Evolutionary conservation across 1,140 invertebrate genomes (phyloP).

Genomic region (Aphis gossypii): DNA sequence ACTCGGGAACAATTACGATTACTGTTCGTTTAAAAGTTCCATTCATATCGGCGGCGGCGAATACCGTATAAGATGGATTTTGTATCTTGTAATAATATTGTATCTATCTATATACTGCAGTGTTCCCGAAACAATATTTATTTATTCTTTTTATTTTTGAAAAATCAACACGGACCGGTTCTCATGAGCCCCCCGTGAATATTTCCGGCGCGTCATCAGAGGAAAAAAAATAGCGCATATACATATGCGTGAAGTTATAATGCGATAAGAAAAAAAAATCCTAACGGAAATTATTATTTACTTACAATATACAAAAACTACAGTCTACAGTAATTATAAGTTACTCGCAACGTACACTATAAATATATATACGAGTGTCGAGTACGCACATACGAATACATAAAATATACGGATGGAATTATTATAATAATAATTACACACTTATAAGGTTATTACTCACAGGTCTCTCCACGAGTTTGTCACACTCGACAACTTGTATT

Average conservation of each 20-base stretch:
- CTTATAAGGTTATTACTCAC: background rate
- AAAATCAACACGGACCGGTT: background rate
- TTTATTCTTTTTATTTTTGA: background rate
- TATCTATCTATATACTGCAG: background rate
- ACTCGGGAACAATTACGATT: slow-evolving; percentile 37
- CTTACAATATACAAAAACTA: slow-evolving; percentile 13
- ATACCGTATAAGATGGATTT: background rate
- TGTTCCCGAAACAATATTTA: background rate
- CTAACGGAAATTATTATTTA: background rate
- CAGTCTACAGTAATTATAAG: background rate
- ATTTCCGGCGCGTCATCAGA: background rate
- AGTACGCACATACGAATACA: background rate
- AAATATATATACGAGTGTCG: too few species aligned
- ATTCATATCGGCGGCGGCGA: background rate
- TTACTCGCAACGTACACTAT: background rate
- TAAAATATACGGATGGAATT: background rate
- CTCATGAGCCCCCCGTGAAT: background rate
- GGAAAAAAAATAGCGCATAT: background rate
- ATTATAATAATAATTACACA: background rate
- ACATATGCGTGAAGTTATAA: background rate
- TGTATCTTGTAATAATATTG: background rate
- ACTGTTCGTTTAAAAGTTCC: slow-evolving; percentile 35
- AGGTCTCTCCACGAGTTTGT: background rate
- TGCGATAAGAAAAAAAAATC: background rate
- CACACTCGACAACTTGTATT: background rate